Percentiles rank a stretch among this genome's conserved stretches.
Evolutionary conservation across 2,797 vertebrate species (phyloP).

Genomic region (Onychomys leucogaster): DNA sequence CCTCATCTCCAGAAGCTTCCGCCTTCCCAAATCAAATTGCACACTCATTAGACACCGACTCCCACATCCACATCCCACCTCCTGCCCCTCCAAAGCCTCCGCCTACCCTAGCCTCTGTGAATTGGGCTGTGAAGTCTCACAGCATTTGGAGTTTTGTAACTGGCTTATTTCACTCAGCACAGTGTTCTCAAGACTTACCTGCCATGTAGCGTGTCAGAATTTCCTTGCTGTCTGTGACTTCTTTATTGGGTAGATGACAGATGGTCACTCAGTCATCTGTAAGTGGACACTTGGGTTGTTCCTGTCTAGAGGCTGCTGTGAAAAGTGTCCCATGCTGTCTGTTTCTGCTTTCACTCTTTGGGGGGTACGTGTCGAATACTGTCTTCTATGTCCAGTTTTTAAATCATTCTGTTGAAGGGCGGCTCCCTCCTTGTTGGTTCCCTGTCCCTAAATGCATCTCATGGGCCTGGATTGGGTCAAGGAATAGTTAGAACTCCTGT

Average conservation of each 20-base stretch:
- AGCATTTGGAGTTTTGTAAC: neutral
- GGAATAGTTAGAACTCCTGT: rapidly evolving
- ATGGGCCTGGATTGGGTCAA: neutral
- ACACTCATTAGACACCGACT: no score
- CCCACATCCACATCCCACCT: neutral
- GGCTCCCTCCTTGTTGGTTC: neutral
- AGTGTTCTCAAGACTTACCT: neutral
- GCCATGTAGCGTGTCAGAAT: neutral
- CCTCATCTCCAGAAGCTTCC: neutral
- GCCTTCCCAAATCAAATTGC: neutral
- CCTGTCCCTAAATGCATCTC: neutral
- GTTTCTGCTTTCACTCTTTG: neutral
- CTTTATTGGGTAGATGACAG: no score
- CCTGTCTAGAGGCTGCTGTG: neutral
- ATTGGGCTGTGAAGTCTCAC: neutral
- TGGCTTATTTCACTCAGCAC: neutral
- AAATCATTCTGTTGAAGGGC: no score
- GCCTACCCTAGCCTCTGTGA: neutral
- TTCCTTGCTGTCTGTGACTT: no score
- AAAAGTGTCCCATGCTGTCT: rapidly evolving
- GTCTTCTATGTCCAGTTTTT: neutral
- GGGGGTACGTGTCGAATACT: neutral
- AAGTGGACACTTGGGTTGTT: neutral
- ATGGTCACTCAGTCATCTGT: neutral
- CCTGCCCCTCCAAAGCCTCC: neutral